Evolutionary conservation across 2,888 invertebrate genomes (phyloP).

Genomic region (Aethes cnicana): DNA sequence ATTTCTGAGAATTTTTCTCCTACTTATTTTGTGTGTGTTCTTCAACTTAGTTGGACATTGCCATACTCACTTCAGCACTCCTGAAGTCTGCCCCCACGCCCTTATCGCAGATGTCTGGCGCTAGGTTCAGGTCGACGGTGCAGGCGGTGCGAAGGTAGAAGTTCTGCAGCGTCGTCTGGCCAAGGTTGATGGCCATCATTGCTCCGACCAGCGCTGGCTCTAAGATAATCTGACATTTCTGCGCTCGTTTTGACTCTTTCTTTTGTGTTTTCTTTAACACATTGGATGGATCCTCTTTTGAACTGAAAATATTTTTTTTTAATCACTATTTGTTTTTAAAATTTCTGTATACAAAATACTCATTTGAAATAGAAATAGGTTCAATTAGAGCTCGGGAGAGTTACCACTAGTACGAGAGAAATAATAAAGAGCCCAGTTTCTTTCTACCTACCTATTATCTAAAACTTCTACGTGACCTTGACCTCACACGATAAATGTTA

Average conservation of each 20-base stretch:
- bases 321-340: neutral
- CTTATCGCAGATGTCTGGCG: conserved; percentile 84
- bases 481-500: too few species aligned
- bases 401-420: too few species aligned
- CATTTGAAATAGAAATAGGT: too few species aligned
- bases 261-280: conserved; percentile 39
- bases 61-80: conserved; percentile 59
- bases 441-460: neutral
- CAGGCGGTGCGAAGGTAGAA: conserved; percentile 89
- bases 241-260: conserved; percentile 34
- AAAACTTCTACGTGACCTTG: neutral
- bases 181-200: conserved; percentile 81
- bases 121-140: conserved; percentile 85
- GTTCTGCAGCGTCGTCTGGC: conserved; percentile 88
- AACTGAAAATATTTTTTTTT: conserved; percentile 32
- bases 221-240: conserved; percentile 80
- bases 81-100: conserved; percentile 67
- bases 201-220: conserved; percentile 88
- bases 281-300: conserved; percentile 39
- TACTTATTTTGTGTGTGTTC: too few species aligned
- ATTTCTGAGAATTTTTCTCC: too few species aligned
- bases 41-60: too few species aligned
- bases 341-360: too few species aligned
- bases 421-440: too few species aligned
- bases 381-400: too few species aligned